phyloP scores from a whole-genome alignment of 1,140 invertebrate species.

The Lepidurus packardi region DNA sequence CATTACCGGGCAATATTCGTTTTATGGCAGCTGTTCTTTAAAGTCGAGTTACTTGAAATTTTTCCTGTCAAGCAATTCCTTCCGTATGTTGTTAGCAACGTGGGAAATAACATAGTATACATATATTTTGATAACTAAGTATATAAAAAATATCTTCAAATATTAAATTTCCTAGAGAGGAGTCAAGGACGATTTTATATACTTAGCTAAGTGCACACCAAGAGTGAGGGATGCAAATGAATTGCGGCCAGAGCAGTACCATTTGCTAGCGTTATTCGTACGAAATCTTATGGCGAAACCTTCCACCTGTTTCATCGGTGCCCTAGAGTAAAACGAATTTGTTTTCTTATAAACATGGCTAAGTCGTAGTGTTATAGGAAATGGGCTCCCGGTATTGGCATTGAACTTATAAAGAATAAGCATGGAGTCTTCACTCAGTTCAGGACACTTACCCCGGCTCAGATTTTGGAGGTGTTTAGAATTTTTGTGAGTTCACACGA shows the following conservation, averaged over 20 bases:
- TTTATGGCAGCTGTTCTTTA: neutral
- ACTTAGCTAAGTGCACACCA: neutral
- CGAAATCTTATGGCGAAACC: neutral
- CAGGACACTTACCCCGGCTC: neutral
- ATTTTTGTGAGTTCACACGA: neutral
- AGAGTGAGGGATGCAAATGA: neutral
- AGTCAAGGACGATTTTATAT: neutral
- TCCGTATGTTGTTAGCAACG: neutral
- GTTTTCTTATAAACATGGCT: neutral
- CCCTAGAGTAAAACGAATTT: neutral
- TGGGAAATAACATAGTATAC: neutral
- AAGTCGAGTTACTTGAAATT: neutral
- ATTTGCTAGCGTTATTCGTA: neutral
- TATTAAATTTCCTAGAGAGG: neutral
- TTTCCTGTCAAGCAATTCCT: neutral
- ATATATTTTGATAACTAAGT: neutral
- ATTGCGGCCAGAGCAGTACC: neutral
- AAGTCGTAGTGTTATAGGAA: neutral
- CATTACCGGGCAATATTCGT: neutral
- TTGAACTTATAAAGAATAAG: neutral
- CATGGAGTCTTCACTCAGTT: neutral
- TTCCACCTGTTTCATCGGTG: neutral
- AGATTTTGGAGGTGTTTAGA: neutral
- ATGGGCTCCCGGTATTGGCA: conserved; percentile 5
- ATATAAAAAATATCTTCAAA: neutral